A percentile compares a stretch with the other conserved stretches of the same genome.
Conservation (phyloP, 2,888 invertebrate genomes). For the Orchesellides sinensis region DNA sequence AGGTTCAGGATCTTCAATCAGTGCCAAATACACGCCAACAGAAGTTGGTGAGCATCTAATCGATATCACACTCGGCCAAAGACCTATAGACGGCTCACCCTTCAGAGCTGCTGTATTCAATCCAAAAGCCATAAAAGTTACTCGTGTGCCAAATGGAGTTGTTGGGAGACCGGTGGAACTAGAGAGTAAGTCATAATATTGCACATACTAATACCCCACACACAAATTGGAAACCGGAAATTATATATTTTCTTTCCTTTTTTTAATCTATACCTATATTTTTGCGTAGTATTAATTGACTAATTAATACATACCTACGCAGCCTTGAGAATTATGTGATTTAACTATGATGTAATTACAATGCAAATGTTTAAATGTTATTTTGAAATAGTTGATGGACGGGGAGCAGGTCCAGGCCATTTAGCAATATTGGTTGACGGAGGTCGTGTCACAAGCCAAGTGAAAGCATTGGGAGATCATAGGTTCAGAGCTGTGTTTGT, state of each 20-base stretch:
- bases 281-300: neutral
- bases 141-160: slow-evolving; percentile 89
- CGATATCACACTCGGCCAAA: slow-evolving; percentile 78
- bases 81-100: slow-evolving; percentile 77
- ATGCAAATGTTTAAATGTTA: slow-evolving; percentile 53
- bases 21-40: slow-evolving; percentile 79
- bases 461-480: slow-evolving; percentile 92
- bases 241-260: neutral
- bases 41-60: slow-evolving; percentile 80
- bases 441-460: slow-evolving; percentile 95
- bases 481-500: slow-evolving; percentile 93
- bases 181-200: slow-evolving; percentile 85
- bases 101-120: slow-evolving; percentile 76
- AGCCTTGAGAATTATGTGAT: neutral
- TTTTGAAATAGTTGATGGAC: slow-evolving; percentile 88
- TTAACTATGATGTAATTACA: too few species aligned
- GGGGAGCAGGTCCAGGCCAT: slow-evolving; percentile 96
- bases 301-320: neutral
- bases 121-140: slow-evolving; percentile 79
- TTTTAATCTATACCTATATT: neutral
- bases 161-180: slow-evolving; percentile 96
- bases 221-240: neutral
- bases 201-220: slow-evolving; percentile 2
- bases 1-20: slow-evolving; percentile 75
- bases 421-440: slow-evolving; percentile 97